phyloP scores from a whole-genome alignment of 2,888 invertebrate genomes.

The Ophion ellenae region DNA sequence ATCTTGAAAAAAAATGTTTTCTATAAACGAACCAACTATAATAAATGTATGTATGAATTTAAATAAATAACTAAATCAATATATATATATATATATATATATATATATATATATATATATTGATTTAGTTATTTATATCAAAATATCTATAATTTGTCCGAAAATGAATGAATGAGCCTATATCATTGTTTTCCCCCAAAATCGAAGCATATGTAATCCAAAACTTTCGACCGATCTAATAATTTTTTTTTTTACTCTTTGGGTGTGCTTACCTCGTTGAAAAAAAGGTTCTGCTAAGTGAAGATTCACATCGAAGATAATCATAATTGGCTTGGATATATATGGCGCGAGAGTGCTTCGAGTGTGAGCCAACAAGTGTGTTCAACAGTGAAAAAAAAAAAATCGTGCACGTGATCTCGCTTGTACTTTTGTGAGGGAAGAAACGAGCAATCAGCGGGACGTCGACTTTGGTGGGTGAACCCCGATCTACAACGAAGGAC shows the following conservation, averaged over 20 bases:
- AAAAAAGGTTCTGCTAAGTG: not conserved
- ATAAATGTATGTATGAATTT: no score
- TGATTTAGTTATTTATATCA: no score
- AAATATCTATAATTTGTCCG: no score
- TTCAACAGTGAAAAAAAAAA: not conserved
- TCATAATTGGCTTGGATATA: slow-evolving; percentile 20
- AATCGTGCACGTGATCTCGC: slow-evolving; percentile 9
- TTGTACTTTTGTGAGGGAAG: slow-evolving; percentile 21
- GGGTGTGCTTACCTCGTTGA: not conserved
- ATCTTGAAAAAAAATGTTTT: no score
- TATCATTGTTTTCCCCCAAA: no score
- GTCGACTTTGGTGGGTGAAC: not conserved
- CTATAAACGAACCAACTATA: no score
- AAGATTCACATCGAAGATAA: slow-evolving; percentile 13
- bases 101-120: no score
- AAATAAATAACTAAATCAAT: no score
- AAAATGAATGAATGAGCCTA: no score
- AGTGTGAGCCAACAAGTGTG: slow-evolving; percentile 31
- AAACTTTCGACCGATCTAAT: not conserved
- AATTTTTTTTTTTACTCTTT: not conserved
- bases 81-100: no score
- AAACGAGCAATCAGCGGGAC: not conserved
- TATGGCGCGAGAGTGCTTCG: slow-evolving; percentile 23
- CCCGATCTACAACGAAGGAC: slow-evolving; percentile 5
- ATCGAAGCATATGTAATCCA: not conserved